Evolutionary conservation across 1,140 invertebrate species (phyloP).

Genomic region (Drosophila santomea): DNA sequence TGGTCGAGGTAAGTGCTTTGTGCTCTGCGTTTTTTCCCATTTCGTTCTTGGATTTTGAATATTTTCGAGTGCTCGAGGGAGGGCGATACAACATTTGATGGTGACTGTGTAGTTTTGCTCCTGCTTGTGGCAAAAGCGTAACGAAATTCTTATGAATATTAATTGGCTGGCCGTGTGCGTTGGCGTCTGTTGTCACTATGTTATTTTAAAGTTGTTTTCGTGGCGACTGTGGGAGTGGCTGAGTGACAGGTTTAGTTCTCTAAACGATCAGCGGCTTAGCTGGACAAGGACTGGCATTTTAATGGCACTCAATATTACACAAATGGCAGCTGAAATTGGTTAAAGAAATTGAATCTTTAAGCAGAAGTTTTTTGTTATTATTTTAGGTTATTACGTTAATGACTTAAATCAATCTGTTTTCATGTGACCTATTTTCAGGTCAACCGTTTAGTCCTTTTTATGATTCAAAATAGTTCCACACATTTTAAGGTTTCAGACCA

Average conservation of each 20-base stretch:
- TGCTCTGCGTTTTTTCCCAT: constrained; percentile 19
- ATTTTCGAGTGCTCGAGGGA: constrained; percentile 33
- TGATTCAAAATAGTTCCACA: constrained; percentile 37
- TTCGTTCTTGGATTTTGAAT: constrained; percentile 25
- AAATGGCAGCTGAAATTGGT: no score
- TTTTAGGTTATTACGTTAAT: neutral
- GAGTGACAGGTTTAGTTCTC: constrained; percentile 26
- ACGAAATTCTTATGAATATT: constrained; percentile 64
- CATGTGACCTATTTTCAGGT: constrained; percentile 6
- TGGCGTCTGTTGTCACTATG: constrained; percentile 43
- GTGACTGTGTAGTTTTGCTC: constrained; percentile 49
- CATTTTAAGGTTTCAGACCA: neutral
- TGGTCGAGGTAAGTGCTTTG: constrained; percentile 52
- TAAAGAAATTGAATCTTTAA: no score
- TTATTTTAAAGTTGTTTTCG: constrained; percentile 30
- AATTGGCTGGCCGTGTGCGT: constrained; percentile 49
- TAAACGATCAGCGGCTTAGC: constrained; percentile 8
- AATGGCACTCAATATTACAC: neutral
- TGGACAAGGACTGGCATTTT: neutral
- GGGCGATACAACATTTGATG: constrained; percentile 33
- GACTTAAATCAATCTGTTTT: constrained; percentile 1
- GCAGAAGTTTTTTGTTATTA: no score
- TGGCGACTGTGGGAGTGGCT: constrained; percentile 15
- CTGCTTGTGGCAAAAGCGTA: constrained; percentile 45
- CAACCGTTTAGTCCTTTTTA: constrained; percentile 4